Base-by-base conservation (phyloP, 2,888 invertebrate genomes). In the Lagria hirta region DNA sequence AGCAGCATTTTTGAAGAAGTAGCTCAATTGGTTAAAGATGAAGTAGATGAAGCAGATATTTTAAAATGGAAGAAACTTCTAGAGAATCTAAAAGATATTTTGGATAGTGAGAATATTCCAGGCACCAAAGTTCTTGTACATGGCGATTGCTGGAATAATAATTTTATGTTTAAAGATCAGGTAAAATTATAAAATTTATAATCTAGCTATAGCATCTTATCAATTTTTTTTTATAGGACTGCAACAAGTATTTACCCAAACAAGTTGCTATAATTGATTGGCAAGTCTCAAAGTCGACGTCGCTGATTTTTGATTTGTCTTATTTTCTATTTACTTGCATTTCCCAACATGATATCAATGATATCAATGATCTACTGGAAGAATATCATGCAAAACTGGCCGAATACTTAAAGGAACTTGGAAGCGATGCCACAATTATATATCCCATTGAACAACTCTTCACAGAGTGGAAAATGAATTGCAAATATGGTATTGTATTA, bases 121-220 rank as follows among this genome's bases (percentile, higher is more conserved):
- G 26, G 33, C 4, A 4, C 33, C 7, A 24, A 24, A 14, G 58
- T 60, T 10, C 47, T 65, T 15, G 29, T 50, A 6, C 64, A 64
- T 38, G 62, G 62, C 3, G 64, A 64, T 44, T 57, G 53, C 26
- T 61, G 60, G 57, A 54, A 49, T 13, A 57, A 60, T 34, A 65
- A 65, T 42, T 53, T 63, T 15, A 48, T 65, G 49, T 62, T 59
- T 40, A 57, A 57, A 43, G 61, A 56, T 46, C 42, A 56, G 20
- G 60, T 60, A 40, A 48, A n/a, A n/a, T n/a, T n/a, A n/a, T 27
- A 13, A 15, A 13, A 27, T 1, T 21, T 26, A 26, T 12, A 6
- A n/a, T 17, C 10, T 6, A 21, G 8, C n/a, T 11, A 16, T 22
- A n/a, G n/a, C n/a, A n/a, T n/a, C n/a, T n/a, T n/a, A n/a, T n/a